Evolutionary conservation across 2,888 invertebrate genomes (phyloP).

Genomic region (Lottia scabra): DNA sequence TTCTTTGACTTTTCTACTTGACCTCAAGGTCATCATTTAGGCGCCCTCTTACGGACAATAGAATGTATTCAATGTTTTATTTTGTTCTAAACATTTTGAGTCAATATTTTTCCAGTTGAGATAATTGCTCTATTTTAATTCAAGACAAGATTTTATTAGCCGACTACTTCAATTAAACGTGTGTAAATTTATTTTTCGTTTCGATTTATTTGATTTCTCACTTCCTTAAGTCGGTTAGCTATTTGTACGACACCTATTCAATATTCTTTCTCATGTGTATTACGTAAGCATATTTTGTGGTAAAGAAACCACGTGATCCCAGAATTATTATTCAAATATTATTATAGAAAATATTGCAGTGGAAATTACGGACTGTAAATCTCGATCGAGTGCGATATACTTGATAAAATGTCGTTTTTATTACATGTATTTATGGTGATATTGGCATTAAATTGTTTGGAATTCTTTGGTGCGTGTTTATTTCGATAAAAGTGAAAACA

Average conservation of each 20-base stretch:
- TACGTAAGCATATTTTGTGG: background rate
- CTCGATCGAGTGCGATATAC: too few species aligned
- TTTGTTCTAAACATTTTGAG: background rate
- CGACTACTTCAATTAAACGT: background rate
- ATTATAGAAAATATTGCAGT: too few species aligned
- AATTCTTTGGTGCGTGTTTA: too few species aligned
- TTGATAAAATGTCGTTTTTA: too few species aligned
- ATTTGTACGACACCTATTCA: too few species aligned
- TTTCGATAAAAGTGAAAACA: too few species aligned
- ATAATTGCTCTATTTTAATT: background rate
- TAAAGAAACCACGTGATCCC: background rate
- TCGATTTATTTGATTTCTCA: background rate
- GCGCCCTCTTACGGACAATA: background rate
- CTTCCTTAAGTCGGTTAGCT: too few species aligned
- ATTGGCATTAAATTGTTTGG: too few species aligned
- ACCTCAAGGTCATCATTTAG: background rate
- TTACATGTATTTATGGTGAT: too few species aligned
- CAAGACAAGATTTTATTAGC: background rate
- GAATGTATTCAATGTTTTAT: slow-evolving; percentile 1
- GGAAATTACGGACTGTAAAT: too few species aligned
- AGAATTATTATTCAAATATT: too few species aligned
- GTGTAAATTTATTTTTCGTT: slow-evolving; percentile 1
- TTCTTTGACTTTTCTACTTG: background rate
- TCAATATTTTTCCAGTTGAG: background rate
- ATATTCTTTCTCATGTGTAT: background rate